A percentile compares a stretch with the other conserved stretches of the same genome.
Conservation (phyloP, 2,797 vertebrate genomes). For the Myripristis jacobus region DNA sequence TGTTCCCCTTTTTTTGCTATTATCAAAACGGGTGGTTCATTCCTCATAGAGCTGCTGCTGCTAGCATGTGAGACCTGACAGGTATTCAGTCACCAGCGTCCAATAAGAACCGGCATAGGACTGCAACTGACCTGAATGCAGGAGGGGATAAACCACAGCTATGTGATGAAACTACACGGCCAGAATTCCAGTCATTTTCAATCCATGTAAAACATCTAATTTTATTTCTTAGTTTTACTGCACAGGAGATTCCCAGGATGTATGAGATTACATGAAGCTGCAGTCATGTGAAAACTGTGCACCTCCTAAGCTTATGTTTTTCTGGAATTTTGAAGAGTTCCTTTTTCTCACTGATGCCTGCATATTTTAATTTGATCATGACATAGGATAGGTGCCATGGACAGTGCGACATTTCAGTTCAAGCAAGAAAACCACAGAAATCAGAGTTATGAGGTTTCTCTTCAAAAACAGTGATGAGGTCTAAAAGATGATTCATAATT, state of each 20-base stretch:
- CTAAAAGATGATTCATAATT: slow-evolving; percentile 42
- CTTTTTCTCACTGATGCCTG: too few species aligned
- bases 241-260: background rate
- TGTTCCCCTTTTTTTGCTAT: slow-evolving; percentile 50
- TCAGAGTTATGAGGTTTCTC: background rate
- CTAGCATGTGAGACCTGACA: slow-evolving; percentile 28
- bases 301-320: background rate
- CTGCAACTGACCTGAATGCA: slow-evolving; percentile 11
- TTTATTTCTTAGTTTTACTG: background rate
- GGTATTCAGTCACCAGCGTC: slow-evolving; percentile 38
- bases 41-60: slow-evolving; percentile 18
- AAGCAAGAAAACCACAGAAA: slow-evolving; percentile 18
- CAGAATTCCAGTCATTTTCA: slow-evolving; percentile 10
- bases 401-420: background rate
- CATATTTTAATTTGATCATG: too few species aligned
- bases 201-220: background rate
- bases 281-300: background rate
- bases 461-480: slow-evolving; percentile 3
- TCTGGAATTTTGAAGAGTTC: background rate
- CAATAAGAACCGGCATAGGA: slow-evolving; percentile 31
- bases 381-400: background rate
- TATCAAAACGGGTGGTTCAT: slow-evolving; percentile 49
- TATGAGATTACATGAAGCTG: background rate
- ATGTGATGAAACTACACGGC: background rate
- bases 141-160: slow-evolving; percentile 26